Conservation (phyloP, 2,888 invertebrate genomes). For the Calliphora vomitoria region DNA sequence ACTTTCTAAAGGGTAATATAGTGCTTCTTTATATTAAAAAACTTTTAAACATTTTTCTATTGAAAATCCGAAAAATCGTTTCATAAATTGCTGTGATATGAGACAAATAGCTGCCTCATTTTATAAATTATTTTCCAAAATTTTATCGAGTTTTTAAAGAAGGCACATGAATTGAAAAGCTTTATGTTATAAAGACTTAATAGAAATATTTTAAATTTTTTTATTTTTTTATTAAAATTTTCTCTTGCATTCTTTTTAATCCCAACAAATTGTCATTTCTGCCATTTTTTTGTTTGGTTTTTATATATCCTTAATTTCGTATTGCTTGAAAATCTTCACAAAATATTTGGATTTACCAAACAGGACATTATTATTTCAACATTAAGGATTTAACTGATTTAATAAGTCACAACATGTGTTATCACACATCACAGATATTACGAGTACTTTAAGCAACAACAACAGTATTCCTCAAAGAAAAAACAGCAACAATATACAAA, state of each 20-base stretch:
- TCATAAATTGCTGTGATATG: no score
- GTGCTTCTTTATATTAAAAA: no score
- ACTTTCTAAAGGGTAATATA: no score
- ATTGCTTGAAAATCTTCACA: not conserved
- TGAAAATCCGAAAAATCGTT: no score
- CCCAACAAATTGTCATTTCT: not conserved
- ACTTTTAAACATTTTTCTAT: no score
- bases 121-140: no score
- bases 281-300: not conserved
- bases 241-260: not conserved
- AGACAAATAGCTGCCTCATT: no score
- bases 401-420: constrained; percentile 63
- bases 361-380: constrained; percentile 40
- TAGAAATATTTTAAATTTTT: no score
- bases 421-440: constrained; percentile 38
- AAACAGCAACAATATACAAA: constrained; percentile 23
- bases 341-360: constrained; percentile 21
- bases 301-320: not conserved
- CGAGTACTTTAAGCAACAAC: not conserved
- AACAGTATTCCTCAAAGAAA: not conserved
- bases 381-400: constrained; percentile 48
- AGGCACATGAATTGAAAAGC: no score
- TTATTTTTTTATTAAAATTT: not conserved
- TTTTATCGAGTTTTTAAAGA: no score
- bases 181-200: no score